Conservation (phyloP, 2,113 vertebrate genomes). For the Rostratula benghalensis region DNA sequence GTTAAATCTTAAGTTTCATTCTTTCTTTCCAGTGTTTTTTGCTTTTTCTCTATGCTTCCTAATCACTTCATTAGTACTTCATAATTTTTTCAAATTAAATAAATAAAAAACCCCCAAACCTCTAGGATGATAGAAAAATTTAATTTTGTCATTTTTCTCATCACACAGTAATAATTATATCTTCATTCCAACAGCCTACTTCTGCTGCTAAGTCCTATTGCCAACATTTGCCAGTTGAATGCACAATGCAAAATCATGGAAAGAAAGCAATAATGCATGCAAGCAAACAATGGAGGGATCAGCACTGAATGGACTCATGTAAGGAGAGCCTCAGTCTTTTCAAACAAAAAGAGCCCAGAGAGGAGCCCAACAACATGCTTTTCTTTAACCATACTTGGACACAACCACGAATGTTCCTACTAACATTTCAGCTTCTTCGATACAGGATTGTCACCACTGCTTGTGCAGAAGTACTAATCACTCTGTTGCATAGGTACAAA, state of each 20-base stretch:
- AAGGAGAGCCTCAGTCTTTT: slow-evolving; percentile 5
- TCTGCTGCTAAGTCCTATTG: background rate
- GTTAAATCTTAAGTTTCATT: background rate
- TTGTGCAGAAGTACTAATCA: background rate
- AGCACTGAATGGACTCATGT: background rate
- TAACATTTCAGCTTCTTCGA: background rate
- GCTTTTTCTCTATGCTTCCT: background rate
- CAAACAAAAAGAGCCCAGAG: background rate
- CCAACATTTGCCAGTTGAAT: background rate
- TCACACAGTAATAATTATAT: background rate
- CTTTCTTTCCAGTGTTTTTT: background rate
- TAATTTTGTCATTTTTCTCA: background rate
- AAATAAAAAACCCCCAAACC: background rate
- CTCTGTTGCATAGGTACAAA: background rate
- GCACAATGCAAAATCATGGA: background rate
- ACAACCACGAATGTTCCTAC: background rate
- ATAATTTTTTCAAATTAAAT: background rate
- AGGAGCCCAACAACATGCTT: background rate
- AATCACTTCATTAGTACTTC: background rate
- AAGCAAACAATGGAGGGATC: slow-evolving; percentile 23
- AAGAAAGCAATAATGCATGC: background rate
- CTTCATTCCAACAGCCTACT: background rate
- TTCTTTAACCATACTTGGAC: background rate
- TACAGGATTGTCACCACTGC: background rate
- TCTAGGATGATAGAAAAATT: background rate